phyloP scores from a whole-genome alignment of 1,140 invertebrate species.

The Nymphalis io region DNA sequence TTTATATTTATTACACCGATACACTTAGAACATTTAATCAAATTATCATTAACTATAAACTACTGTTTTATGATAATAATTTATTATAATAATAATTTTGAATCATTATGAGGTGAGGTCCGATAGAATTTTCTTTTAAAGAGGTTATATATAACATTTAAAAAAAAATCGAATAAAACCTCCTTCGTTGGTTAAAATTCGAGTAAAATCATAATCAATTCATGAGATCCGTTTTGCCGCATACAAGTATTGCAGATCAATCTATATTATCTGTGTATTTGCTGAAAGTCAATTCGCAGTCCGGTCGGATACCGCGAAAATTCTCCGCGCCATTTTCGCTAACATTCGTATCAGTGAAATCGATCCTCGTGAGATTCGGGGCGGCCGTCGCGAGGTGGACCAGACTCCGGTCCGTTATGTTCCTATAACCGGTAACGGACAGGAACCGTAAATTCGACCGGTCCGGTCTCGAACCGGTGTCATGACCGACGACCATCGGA shows the following conservation, averaged over 20 bases:
- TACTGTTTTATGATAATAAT: not conserved
- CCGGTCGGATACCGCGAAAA: slow-evolving; percentile 67
- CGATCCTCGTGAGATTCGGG: slow-evolving; percentile 81
- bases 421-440: slow-evolving; percentile 82
- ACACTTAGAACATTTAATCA: slow-evolving; percentile 4
- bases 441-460: slow-evolving; percentile 58
- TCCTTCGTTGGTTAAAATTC: too few relatives aligned
- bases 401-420: slow-evolving; percentile 84
- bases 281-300: slow-evolving; percentile 50
- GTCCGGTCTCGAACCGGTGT: slow-evolving; percentile 44
- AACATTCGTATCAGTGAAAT: slow-evolving; percentile 83
- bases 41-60: not conserved
- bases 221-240: not conserved
- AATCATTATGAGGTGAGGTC: not conserved
- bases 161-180: not conserved
- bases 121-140: not conserved
- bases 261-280: slow-evolving; percentile 24
- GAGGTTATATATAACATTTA: not conserved
- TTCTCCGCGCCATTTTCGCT: slow-evolving; percentile 80
- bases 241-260: not conserved
- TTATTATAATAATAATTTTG: slow-evolving; percentile 1
- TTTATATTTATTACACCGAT: slow-evolving; percentile 2
- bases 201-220: too few relatives aligned
- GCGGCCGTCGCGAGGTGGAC: slow-evolving; percentile 82
- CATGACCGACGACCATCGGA: slow-evolving; percentile 25